These are phyloP conservation scores for Lasioglossum marginatum DNA, from an alignment of 2,888 invertebrate genomes.

Conservation along the genomic window DNA sequence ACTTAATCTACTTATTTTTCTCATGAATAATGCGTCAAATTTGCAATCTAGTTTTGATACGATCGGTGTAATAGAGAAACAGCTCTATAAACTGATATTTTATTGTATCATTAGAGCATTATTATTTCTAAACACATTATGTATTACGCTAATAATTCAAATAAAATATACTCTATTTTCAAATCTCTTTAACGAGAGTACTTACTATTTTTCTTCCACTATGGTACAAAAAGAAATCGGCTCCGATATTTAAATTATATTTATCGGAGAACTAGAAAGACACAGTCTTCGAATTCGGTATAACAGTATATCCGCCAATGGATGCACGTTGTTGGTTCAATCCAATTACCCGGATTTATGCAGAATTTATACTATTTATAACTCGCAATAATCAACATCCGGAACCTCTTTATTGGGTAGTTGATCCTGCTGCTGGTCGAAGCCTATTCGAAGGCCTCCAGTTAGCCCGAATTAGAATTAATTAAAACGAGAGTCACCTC, in stretches of 20 bases:
- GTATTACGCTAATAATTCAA: background rate
- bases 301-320: background rate
- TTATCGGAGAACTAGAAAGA: background rate
- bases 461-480: slow-evolving; percentile 3
- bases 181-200: background rate
- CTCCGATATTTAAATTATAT: background rate
- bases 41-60: background rate
- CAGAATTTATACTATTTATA: background rate
- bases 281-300: background rate
- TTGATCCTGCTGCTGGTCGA: background rate
- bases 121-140: background rate
- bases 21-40: background rate
- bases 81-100: background rate
- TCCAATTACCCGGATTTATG: background rate
- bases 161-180: background rate
- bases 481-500: background rate
- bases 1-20: background rate
- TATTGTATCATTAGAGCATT: background rate
- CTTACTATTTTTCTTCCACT: background rate
- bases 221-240: background rate
- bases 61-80: background rate
- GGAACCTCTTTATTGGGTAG: background rate
- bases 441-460: background rate
- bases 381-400: background rate
- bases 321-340: background rate